A percentile compares a stretch with the other conserved stretches of the same genome.
phyloP scores from a whole-genome alignment of 2,797 vertebrate genomes.

The Hydrolagus colliei region DNA sequence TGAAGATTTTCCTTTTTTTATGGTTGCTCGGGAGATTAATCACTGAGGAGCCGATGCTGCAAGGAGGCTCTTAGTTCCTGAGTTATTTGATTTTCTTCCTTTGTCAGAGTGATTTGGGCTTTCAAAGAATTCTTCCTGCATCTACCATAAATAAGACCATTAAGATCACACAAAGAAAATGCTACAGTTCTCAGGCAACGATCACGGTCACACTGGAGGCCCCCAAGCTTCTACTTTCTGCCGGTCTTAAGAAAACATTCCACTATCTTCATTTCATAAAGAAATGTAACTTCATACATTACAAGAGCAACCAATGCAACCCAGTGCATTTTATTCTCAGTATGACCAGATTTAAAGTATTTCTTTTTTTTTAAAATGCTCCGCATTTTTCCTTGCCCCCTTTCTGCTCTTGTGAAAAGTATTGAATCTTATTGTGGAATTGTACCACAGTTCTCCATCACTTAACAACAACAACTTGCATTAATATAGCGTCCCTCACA shows the following conservation, averaged over 20 bases:
- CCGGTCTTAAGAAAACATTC: slow-evolving; percentile 16
- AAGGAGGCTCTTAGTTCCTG: slow-evolving; percentile 54
- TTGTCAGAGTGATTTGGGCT: slow-evolving; percentile 71
- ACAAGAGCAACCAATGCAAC: too few species aligned
- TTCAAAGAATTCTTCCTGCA: slow-evolving; percentile 53
- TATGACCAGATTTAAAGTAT: too few species aligned
- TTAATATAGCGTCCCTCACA: too few species aligned
- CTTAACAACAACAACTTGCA: too few species aligned
- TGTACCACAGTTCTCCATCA: too few species aligned
- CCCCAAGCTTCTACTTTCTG: slow-evolving; percentile 7
- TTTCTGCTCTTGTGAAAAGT: too few species aligned
- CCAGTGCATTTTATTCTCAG: too few species aligned
- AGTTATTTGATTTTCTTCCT: slow-evolving; percentile 65
- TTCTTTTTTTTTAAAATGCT: too few species aligned
- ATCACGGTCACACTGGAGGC: slow-evolving; percentile 50
- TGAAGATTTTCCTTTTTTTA: slow-evolving; percentile 59
- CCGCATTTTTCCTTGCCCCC: too few species aligned
- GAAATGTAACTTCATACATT: not conserved
- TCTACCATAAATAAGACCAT: slow-evolving; percentile 71
- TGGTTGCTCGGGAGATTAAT: slow-evolving; percentile 68
- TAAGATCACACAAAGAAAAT: slow-evolving; percentile 67
- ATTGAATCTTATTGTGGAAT: too few species aligned
- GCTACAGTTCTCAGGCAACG: slow-evolving; percentile 52
- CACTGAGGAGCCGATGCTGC: slow-evolving; percentile 54
- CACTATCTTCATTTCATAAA: slow-evolving; percentile 24